A percentile compares a stretch with the other conserved stretches of the same genome.
phyloP scores from a whole-genome alignment of 1,140 invertebrate genomes.

The Drosophila kepulauana region DNA sequence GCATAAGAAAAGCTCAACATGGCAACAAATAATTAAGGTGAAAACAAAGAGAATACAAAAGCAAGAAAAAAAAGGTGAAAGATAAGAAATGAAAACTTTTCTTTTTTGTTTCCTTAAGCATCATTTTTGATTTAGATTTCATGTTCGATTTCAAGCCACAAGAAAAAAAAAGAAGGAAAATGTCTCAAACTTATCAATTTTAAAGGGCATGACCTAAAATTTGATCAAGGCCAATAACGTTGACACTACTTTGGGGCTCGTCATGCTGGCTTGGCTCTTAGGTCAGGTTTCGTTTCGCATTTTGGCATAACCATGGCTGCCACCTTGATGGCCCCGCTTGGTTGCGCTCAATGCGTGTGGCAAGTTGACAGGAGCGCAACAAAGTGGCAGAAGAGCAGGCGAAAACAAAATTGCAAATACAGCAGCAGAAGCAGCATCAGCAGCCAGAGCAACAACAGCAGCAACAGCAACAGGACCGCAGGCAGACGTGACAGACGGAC shows the following conservation, averaged over 20 bases:
- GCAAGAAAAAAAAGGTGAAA: neutral
- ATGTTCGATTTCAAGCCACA: neutral
- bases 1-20: slow-evolving; percentile 19
- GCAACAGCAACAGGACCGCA: slow-evolving; percentile 15
- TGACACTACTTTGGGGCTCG: slow-evolving; percentile 52
- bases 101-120: slow-evolving; percentile 4
- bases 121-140: slow-evolving; percentile 35
- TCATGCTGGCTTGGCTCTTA: slow-evolving; percentile 13
- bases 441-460: too few relatives aligned
- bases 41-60: neutral
- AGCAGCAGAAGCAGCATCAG: slow-evolving; percentile 3
- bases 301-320: slow-evolving; percentile 10
- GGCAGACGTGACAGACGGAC: slow-evolving; percentile 14
- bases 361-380: slow-evolving; percentile 34
- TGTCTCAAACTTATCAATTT: slow-evolving; percentile 50
- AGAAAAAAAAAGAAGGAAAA: neutral
- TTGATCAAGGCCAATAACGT: slow-evolving; percentile 71
- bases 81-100: slow-evolving; percentile 44
- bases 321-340: slow-evolving; percentile 1
- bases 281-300: slow-evolving; percentile 46
- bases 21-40: slow-evolving; percentile 74
- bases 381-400: slow-evolving; percentile 2
- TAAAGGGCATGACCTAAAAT: slow-evolving; percentile 38
- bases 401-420: neutral
- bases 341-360: slow-evolving; percentile 29